Evolutionary conservation across 1,140 invertebrate species (phyloP).

Genomic region (Philotrypesis tridentata): DNA sequence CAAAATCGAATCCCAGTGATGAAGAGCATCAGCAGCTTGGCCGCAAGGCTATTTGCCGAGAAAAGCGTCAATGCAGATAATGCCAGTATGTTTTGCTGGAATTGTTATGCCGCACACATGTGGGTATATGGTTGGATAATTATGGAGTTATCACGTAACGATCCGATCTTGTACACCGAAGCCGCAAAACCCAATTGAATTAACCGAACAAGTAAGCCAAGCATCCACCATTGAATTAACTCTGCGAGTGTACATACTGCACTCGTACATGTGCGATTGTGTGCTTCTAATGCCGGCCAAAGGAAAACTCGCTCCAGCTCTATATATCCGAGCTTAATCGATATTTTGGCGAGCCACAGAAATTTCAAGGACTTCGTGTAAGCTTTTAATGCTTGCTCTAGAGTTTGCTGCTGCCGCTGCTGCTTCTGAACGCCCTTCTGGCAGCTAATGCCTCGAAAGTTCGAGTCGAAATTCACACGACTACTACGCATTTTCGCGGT

Average conservation of each 20-base stretch:
- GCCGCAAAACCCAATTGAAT: not conserved
- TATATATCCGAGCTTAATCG: not conserved
- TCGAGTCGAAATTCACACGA: conserved; percentile 8
- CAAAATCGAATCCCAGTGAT: conserved; percentile 7
- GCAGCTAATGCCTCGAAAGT: not conserved
- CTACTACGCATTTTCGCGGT: not conserved
- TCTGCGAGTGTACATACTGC: too few species aligned
- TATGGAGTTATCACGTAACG: not conserved
- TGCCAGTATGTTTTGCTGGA: not conserved
- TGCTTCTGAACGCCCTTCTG: not conserved
- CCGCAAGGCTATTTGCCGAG: too few species aligned
- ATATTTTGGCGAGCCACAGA: conserved; percentile 9
- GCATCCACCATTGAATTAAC: conserved; percentile 3
- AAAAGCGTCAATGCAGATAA: not conserved
- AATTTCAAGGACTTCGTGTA: conserved; percentile 15
- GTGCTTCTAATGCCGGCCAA: not conserved
- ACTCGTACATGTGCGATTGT: not conserved
- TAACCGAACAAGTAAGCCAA: too few species aligned
- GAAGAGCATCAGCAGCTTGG: not conserved
- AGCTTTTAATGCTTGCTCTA: conserved; percentile 20
- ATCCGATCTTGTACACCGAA: not conserved
- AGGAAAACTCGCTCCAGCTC: not conserved
- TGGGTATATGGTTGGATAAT: not conserved
- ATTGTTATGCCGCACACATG: not conserved
- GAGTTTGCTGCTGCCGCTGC: too few species aligned